A percentile compares a stretch with the other conserved stretches of the same genome.
These are phyloP conservation scores for Dasypogon diadema DNA, from an alignment of 2,888 invertebrate species.

Conservation along the genomic window DNA sequence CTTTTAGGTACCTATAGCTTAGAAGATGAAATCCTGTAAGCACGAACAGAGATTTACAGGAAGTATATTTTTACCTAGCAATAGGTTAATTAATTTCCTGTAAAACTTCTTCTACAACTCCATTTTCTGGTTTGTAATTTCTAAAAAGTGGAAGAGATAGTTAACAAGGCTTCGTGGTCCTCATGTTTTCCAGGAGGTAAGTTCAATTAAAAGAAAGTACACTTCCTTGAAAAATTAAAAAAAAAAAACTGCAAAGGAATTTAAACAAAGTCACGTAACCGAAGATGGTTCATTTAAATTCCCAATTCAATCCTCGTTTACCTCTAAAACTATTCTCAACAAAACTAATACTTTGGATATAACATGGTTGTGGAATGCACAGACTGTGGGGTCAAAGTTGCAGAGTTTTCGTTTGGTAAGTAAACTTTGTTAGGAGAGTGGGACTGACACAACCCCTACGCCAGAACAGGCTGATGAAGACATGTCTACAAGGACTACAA, in stretches of 20 bases:
- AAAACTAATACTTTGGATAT: constrained; percentile 35
- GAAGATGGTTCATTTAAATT: constrained; percentile 35
- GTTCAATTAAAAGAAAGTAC: constrained; percentile 21
- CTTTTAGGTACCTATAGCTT: too few relatives aligned
- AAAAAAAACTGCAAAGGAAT: background rate
- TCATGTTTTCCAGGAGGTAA: background rate
- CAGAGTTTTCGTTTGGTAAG: constrained; percentile 31
- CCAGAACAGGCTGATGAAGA: background rate
- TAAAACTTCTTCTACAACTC: background rate
- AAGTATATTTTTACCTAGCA: constrained; percentile 1
- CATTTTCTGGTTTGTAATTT: background rate
- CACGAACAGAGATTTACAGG: too few relatives aligned
- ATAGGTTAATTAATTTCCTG: constrained; percentile 17
- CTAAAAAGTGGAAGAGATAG: too few relatives aligned
- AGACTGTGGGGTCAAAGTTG: constrained; percentile 28
- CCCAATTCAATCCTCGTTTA: constrained; percentile 38
- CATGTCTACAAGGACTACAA: too few relatives aligned
- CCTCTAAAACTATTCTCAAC: constrained; percentile 2
- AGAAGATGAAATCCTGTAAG: too few relatives aligned
- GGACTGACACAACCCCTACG: background rate
- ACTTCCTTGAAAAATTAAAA: constrained; percentile 10
- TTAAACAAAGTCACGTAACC: constrained; percentile 34
- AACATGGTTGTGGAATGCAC: constrained; percentile 36
- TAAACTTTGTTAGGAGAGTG: constrained; percentile 15
- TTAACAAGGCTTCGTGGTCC: too few relatives aligned